Evolutionary conservation across 2,888 invertebrate species (phyloP).

Genomic region (Steinernema scapterisci): DNA sequence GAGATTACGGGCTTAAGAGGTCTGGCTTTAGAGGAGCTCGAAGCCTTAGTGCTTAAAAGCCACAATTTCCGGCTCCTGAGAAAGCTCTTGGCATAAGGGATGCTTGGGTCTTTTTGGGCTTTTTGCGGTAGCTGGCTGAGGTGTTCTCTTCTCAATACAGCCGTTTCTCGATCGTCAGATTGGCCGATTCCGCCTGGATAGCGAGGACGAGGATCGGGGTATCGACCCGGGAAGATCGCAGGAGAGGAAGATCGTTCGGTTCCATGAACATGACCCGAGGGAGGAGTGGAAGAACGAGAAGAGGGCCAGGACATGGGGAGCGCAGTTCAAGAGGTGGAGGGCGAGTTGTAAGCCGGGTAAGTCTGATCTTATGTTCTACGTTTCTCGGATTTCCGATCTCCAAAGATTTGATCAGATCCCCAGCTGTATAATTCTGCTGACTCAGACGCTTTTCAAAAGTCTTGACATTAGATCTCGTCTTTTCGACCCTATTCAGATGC

Average conservation of each 20-base stretch:
- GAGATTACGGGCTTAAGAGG: neutral
- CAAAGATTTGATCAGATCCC: neutral
- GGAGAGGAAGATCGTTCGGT: conserved; percentile 45
- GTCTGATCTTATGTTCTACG: neutral
- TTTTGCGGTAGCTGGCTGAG: neutral
- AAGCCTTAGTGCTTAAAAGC: no score
- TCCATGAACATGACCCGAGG: conserved; percentile 48
- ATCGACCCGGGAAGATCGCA: neutral
- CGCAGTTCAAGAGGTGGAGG: conserved; percentile 38
- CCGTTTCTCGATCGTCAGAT: conserved; percentile 29
- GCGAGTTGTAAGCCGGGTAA: conserved; percentile 33
- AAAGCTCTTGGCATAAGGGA: no score
- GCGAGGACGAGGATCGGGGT: neutral
- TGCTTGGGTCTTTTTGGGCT: neutral
- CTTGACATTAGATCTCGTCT: neutral
- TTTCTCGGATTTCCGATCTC: neutral
- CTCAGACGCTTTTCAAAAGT: neutral
- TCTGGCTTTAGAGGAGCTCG: neutral
- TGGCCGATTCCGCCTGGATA: conserved; percentile 11
- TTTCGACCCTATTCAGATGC: conserved; percentile 3
- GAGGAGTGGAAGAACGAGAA: conserved; percentile 52
- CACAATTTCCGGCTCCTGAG: no score
- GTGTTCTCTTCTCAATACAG: neutral
- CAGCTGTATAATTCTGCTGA: neutral
- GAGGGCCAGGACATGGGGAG: conserved; percentile 41